Evolutionary conservation across 2,797 vertebrate genomes (phyloP), one percentile per base, ranked within the genome.

Genomic region (Arnoldichthys spilopterus): DNA sequence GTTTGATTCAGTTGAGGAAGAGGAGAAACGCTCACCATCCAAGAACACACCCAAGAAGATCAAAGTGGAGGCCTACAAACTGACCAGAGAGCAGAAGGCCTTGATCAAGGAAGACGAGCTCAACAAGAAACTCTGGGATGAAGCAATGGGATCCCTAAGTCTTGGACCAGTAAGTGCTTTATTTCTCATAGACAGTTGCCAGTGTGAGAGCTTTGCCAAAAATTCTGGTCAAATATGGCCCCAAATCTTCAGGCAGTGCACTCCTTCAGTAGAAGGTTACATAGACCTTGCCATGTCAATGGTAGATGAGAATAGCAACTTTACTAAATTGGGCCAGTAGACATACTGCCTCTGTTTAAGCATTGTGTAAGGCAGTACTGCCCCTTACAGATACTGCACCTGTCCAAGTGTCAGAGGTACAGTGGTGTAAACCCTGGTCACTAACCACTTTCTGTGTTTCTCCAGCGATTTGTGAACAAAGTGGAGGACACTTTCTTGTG

Each of bases 401-500:
- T 37, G 9, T 37, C 37, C 6, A 6, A 2, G 37, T 37, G 37
- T 37, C 49, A 24, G 15, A 34, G 6, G 18, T 51, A 30, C 5
- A 7, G 18, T 40, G 20, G 51, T 5, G 30, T 37, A 5, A 77
- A 2, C 7, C 40, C 9, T 20, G 18, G 30, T 68, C 15, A 37
- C 45, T 62, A 22, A 68, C 8, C 20, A 6, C 2, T 20, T 16
- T 2, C 53, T 18, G 1, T 78, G 1, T 82, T 82, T 26, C 78
- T 86, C 0, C 92, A 99, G 96, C 96, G 94, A 88, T 99, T 99
- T 83, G 87, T 99, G 56, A 97, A 66, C 79, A 98, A 98, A 82
- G 97, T 99, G 67, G 95, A 97, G 79, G 98, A 99, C 68, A 88
- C 95, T 2, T 99, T 99, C 83, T 88, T 96, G 82, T 99, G 98